These are phyloP conservation scores for Urocitellus parryii DNA, from an alignment of 2,113 vertebrate genomes.

Conservation along the genomic window DNA sequence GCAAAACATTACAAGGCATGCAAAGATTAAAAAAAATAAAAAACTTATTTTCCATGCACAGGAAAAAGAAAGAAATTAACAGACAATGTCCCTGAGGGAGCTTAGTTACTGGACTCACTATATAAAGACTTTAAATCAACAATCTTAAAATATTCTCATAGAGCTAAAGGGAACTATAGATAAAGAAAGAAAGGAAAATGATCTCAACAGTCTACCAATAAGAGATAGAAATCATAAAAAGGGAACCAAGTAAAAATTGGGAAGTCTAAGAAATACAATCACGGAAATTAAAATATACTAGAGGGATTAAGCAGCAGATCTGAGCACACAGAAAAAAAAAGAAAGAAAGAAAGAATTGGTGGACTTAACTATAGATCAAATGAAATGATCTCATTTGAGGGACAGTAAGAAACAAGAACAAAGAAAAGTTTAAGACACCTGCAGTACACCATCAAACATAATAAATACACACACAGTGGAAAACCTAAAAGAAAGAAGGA, in stretches of 20 bases:
- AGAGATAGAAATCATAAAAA: not conserved
- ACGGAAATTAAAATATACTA: not conserved
- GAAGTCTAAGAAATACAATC: not conserved
- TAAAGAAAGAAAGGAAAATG: not conserved
- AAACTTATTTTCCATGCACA: not conserved
- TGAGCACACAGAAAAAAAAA: not conserved
- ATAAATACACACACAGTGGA: not conserved
- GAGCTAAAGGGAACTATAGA: not conserved
- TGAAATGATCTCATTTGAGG: not conserved
- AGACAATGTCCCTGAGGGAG: not conserved
- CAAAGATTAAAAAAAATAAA: constrained; percentile 44
- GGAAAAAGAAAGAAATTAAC: not conserved
- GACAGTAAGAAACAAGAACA: not conserved
- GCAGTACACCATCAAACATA: not conserved
- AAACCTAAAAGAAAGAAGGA: not conserved
- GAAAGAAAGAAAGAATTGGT: not conserved
- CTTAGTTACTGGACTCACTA: not conserved
- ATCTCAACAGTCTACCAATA: not conserved
- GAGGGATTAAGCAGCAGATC: not conserved
- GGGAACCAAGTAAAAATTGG: not conserved
- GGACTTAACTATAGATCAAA: not conserved
- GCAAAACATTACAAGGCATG: not conserved
- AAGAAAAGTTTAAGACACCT: not conserved
- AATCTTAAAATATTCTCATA: not conserved
- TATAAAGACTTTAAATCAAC: not conserved